Base-by-base conservation (phyloP, 2,797 vertebrate genomes). In the Anguilla megastoma region DNA sequence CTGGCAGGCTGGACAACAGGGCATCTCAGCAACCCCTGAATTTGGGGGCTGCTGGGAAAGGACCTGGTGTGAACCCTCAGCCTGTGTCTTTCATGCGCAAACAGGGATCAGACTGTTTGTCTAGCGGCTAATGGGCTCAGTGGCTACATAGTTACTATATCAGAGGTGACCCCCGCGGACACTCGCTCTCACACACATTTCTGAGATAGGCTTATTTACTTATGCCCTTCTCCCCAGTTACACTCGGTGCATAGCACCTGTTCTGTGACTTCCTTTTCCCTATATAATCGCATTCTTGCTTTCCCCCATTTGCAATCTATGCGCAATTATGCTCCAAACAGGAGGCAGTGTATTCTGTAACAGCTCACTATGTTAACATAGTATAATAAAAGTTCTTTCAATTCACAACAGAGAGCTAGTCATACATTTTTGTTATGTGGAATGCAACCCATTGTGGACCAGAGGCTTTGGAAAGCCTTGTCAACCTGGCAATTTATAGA, bases 81-180 rank as follows among this genome's bases (percentile, higher is more conserved):
- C 69, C 69, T 18, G n/a, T 36, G n/a, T 74, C 86, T 63, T 66
- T 27, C 52, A 33, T 80, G 74, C 16, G 74, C 86, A 87, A 76
- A 87, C 66, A 87, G 54, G 74, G 52, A 80, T 87, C 86, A 74
- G 54, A 56, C 71, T 87, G 74, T 50, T 80, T 82, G 50, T 33
- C 8, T 16, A 24, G 71, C 66, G n/a, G 52, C 71, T 54, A 87
- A 87, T 79, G 71, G 52, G 30, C 50, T 12, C 33, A 1, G 84
- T 63, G 54, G 84, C 52, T n/a, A 56, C 54, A 58, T 36, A 60
- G 84, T 63, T 33, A 85, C 84, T 85, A 36, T 63, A 85, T 60
- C 84, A 85, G 84, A 85, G 84, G 3, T 12, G 16, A 33, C 54
- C 24, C 27, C 85, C 50, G 21, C 30, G n/a, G 50, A 54, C 36